phyloP scores from a whole-genome alignment of 1,140 invertebrate species.

The Arctopsyche grandis region DNA sequence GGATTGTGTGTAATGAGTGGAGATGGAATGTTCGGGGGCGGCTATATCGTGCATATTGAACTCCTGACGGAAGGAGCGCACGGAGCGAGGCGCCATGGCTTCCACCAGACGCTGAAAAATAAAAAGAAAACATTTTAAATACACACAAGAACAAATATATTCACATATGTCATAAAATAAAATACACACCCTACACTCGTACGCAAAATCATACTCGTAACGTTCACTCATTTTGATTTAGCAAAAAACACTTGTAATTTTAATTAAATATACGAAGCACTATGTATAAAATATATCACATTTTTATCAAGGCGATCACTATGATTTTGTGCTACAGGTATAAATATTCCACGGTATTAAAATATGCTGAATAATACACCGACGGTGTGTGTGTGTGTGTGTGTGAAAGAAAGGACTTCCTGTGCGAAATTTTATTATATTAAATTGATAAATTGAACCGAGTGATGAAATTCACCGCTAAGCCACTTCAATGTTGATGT shows the following conservation, averaged over 20 bases:
- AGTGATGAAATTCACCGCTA: no score
- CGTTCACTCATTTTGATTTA: constrained; percentile 62
- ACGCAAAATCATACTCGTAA: constrained; percentile 71
- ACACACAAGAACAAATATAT: constrained; percentile 8
- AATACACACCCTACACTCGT: constrained; percentile 69
- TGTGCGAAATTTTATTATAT: no score
- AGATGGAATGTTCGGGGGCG: constrained; percentile 72
- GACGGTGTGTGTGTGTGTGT: no score
- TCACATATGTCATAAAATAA: constrained; percentile 32
- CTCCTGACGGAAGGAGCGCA: constrained; percentile 80
- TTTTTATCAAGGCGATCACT: constrained; percentile 9
- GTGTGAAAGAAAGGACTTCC: no score
- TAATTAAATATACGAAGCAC: constrained; percentile 27
- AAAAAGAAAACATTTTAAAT: constrained; percentile 20
- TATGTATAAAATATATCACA: constrained; percentile 26
- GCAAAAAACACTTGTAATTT: constrained; percentile 49
- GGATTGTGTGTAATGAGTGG: constrained; percentile 68
- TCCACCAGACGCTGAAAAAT: constrained; percentile 71
- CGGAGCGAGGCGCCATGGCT: constrained; percentile 76
- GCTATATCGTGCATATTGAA: constrained; percentile 78
- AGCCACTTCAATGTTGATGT: no score
- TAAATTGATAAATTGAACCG: no score
- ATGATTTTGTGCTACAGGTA: no score
- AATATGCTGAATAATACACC: no score
- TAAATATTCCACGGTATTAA: no score